Percentiles rank a stretch among this genome's conserved stretches.
phyloP scores from a whole-genome alignment of 1,140 invertebrate species.

The Sycophaga agraensis region DNA sequence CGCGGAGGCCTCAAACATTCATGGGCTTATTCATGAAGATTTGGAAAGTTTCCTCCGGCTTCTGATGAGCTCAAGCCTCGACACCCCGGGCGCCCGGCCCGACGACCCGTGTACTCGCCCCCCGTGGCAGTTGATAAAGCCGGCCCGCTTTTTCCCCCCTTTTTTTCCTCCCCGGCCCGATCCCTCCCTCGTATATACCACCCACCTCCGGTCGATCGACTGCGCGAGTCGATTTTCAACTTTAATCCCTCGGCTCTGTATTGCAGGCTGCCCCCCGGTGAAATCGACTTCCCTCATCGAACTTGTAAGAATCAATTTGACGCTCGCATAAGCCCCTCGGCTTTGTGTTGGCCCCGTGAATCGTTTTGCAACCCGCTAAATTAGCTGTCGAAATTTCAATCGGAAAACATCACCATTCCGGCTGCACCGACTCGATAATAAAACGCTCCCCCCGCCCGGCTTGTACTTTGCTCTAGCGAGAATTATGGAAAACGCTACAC shows the following conservation, averaged over 20 bases:
- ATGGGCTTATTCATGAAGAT: conserved; percentile 30
- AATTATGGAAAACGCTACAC: neutral
- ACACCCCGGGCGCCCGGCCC: neutral
- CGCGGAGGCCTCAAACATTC: conserved; percentile 6
- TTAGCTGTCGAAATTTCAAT: neutral
- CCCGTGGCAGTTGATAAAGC: neutral
- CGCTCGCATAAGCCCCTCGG: neutral
- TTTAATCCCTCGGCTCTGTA: conserved; percentile 17
- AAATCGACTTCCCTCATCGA: conserved; percentile 33
- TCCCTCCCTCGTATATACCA: conserved; percentile 1
- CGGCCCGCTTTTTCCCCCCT: neutral
- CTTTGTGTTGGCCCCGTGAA: neutral
- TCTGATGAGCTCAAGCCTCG: conserved; percentile 3
- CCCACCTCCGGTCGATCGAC: conserved; percentile 13
- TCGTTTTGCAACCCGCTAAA: too few relatives aligned
- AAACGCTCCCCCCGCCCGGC: neutral
- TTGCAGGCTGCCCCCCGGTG: too few relatives aligned
- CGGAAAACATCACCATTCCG: neutral
- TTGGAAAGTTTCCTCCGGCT: conserved; percentile 15
- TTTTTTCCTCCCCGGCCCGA: neutral
- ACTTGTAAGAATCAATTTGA: conserved; percentile 12
- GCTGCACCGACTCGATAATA: neutral
- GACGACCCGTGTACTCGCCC: neutral
- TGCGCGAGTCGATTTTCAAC: conserved; percentile 4
- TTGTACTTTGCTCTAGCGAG: neutral